Conservation (phyloP, 1,140 invertebrate genomes). For the Lysiphlebus fabarum region DNA sequence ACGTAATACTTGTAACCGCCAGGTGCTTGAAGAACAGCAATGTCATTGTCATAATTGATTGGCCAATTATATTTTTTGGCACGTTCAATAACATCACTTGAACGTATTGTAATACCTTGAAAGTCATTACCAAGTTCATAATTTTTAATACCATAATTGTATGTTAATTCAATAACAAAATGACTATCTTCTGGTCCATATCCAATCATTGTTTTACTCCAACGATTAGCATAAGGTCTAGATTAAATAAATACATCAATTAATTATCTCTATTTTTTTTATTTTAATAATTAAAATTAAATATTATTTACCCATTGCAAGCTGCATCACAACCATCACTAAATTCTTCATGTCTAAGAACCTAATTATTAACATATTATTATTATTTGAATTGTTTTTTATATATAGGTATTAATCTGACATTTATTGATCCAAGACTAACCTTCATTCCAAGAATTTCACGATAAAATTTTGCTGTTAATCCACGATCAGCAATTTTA, state of each 20-base stretch:
- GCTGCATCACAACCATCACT: conserved; percentile 90
- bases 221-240: conserved; percentile 93
- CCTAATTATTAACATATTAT: conserved; percentile 54
- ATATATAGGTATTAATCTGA: conserved; percentile 4
- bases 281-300: too few species aligned
- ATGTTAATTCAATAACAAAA: conserved; percentile 96
- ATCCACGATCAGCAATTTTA: conserved; percentile 83
- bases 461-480: conserved; percentile 83
- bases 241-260: too few species aligned
- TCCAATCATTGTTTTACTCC: conserved; percentile 99
- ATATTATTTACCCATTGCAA: conserved; percentile 96
- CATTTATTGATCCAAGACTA: conserved; percentile 34
- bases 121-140: conserved; percentile 91
- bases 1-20: conserved; percentile 89
- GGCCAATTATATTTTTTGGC: conserved; percentile 69
- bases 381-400: conserved; percentile 13
- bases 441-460: conserved; percentile 94
- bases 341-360: conserved; percentile 96
- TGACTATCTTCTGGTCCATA: conserved; percentile 93
- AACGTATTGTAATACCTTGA: conserved; percentile 79
- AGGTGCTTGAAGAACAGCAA: conserved; percentile 69
- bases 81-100: conserved; percentile 70
- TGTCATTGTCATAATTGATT: conserved; percentile 60
- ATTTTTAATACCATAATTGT: conserved; percentile 89
- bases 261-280: too few species aligned